A percentile compares a stretch with the other conserved stretches of the same genome.
phyloP scores from a whole-genome alignment of 35 echinoderm and acorn worm genomes.

The Diadema setosum region DNA sequence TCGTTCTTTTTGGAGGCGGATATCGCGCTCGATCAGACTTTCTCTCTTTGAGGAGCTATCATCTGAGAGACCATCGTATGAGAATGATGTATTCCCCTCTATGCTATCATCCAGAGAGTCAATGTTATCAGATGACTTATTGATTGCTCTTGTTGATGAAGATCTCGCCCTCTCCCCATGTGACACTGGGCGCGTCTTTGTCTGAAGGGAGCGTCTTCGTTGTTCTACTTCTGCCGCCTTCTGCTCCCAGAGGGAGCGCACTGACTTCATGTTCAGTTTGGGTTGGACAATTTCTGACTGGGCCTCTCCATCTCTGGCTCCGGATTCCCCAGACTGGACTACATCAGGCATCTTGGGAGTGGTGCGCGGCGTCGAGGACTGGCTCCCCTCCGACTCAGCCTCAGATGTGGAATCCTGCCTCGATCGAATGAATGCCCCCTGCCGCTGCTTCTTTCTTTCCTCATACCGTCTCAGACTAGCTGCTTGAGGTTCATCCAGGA shows the following conservation, averaged over 20 bases:
- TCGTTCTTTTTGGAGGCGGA: slow-evolving; percentile 31
- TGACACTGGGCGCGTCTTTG: not conserved
- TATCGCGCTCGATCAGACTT: slow-evolving; percentile 19
- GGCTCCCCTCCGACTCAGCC: not conserved
- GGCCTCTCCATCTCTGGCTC: not conserved
- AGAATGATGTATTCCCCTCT: not conserved
- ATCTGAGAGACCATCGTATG: not conserved
- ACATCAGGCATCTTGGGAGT: not conserved
- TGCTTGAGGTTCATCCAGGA: not conserved
- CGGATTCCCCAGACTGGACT: not conserved
- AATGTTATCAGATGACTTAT: not conserved
- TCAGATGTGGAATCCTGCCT: not conserved
- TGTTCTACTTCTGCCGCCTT: slow-evolving; percentile 14
- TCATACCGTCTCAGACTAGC: not conserved
- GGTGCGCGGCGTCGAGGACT: not conserved
- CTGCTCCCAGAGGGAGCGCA: slow-evolving; percentile 1
- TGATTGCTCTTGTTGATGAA: not conserved
- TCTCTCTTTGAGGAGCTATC: slow-evolving; percentile 21
- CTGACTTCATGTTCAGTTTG: slow-evolving; percentile 12
- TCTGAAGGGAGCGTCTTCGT: not conserved
- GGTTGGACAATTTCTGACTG: not conserved
- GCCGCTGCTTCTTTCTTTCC: not conserved
- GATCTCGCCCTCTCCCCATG: not conserved
- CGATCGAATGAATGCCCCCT: not conserved
- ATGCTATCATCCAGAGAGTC: not conserved